Percentiles rank a stretch among this genome's conserved stretches.
Evolutionary conservation across 2,113 vertebrate genomes (phyloP).

Genomic region (Beaufortia kweichowensis): DNA sequence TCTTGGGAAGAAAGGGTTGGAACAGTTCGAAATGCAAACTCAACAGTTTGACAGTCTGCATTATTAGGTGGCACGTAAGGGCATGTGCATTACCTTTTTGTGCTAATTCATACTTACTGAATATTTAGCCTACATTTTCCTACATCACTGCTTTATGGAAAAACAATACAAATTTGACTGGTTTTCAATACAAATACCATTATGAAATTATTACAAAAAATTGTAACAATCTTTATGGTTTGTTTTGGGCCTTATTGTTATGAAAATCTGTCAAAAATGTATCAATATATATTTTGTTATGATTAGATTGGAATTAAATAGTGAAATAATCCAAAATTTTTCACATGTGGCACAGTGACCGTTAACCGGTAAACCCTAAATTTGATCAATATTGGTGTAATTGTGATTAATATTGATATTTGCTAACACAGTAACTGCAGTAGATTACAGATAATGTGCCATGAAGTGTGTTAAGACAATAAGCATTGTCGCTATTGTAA

Average conservation of each 20-base stretch:
- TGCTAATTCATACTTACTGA: background rate
- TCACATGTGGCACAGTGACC: no score
- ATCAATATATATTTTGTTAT: no score
- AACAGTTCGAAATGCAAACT: slow-evolving; percentile 46
- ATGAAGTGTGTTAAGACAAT: background rate
- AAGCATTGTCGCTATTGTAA: background rate
- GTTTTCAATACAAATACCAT: no score
- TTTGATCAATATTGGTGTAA: no score
- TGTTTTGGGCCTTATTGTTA: no score
- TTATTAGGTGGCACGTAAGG: background rate
- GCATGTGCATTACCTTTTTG: background rate
- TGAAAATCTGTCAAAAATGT: no score
- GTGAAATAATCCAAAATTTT: no score
- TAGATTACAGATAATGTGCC: background rate
- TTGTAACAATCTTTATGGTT: no score
- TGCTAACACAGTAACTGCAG: background rate
- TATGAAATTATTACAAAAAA: no score
- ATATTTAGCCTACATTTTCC: slow-evolving; percentile 1
- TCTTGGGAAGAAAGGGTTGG: slow-evolving; percentile 56
- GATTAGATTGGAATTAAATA: no score
- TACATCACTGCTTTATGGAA: background rate
- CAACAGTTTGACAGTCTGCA: slow-evolving; percentile 46
- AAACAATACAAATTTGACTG: background rate
- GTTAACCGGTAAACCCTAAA: no score
- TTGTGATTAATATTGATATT: no score